A percentile compares a stretch with the other conserved stretches of the same genome.
Conservation (phyloP, 2,888 invertebrate genomes). For the Labia minor region DNA sequence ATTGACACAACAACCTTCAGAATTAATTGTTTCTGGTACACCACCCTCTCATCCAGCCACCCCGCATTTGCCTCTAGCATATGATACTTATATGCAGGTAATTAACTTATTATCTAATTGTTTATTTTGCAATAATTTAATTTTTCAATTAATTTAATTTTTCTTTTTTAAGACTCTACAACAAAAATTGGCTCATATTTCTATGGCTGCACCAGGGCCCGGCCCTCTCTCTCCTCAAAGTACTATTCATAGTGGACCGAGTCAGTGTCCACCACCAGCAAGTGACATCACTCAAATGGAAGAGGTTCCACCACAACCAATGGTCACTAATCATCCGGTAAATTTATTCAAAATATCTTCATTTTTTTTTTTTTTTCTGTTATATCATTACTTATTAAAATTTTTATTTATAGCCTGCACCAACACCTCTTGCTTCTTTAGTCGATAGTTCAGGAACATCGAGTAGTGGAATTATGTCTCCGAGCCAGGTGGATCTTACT, state of each 20-base stretch:
- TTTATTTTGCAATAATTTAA: too few relatives aligned
- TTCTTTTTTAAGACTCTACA: slow-evolving; percentile 58
- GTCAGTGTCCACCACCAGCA: not conserved
- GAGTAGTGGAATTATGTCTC: slow-evolving; percentile 26
- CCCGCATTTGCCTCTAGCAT: slow-evolving; percentile 52
- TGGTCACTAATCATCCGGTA: not conserved
- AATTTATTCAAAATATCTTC: not conserved
- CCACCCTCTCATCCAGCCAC: slow-evolving; percentile 36
- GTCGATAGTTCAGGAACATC: slow-evolving; percentile 24
- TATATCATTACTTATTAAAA: not conserved
- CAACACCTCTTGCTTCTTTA: slow-evolving; percentile 3
- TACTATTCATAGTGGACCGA: slow-evolving; percentile 32
- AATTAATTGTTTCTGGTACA: slow-evolving; percentile 31
- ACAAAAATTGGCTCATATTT: slow-evolving; percentile 50
- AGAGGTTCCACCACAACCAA: not conserved
- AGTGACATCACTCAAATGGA: not conserved
- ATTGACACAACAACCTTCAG: slow-evolving; percentile 41
- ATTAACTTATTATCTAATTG: too few relatives aligned
- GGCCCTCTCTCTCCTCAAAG: slow-evolving; percentile 39
- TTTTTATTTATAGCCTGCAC: slow-evolving; percentile 1
- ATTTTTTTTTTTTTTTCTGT: not conserved
- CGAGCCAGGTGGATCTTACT: slow-evolving; percentile 20
- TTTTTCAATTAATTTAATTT: too few relatives aligned
- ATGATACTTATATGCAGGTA: slow-evolving; percentile 53
- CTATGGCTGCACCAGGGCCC: slow-evolving; percentile 32